These are phyloP conservation scores for Drosophila lacicola DNA, from an alignment of 2,888 invertebrate species.

Conservation along the genomic window DNA sequence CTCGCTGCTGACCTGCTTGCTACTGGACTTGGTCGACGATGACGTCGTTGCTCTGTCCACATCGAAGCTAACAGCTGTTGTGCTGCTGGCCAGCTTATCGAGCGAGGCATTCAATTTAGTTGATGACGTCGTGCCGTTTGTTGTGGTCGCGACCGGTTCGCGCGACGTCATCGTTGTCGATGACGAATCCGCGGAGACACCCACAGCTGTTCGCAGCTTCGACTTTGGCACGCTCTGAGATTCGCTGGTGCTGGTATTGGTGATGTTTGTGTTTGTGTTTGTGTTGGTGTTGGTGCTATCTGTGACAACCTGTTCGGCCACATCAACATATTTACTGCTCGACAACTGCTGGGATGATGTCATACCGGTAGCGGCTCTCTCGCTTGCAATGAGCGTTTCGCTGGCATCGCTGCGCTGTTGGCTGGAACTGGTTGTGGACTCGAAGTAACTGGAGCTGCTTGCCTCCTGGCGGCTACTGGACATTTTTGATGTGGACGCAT, in stretches of 20 bases:
- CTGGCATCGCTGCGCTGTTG: slow-evolving; percentile 51
- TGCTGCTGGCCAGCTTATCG: slow-evolving; percentile 48
- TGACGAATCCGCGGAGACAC: slow-evolving; percentile 47
- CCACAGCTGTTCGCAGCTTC: slow-evolving; percentile 53
- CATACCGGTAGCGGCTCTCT: slow-evolving; percentile 79
- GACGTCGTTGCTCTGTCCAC: slow-evolving; percentile 39
- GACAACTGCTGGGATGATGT: slow-evolving; percentile 75
- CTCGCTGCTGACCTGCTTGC: slow-evolving; percentile 53
- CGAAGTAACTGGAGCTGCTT: slow-evolving; percentile 64
- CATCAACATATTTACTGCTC: slow-evolving; percentile 57
- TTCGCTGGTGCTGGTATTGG: slow-evolving; percentile 52
- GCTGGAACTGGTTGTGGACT: slow-evolving; percentile 72
- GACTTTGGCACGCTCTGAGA: slow-evolving; percentile 75
- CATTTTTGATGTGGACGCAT: slow-evolving; percentile 61
- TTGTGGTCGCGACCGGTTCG: slow-evolving; percentile 67
- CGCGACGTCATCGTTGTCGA: slow-evolving; percentile 66
- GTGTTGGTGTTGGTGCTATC: slow-evolving; percentile 43
- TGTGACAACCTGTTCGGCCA: slow-evolving; percentile 71
- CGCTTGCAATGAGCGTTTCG: slow-evolving; percentile 71
- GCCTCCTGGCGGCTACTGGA: slow-evolving; percentile 54
- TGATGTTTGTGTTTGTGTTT: slow-evolving; percentile 34
- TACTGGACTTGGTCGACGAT: slow-evolving; percentile 20
- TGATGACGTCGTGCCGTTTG: slow-evolving; percentile 61
- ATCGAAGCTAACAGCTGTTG: slow-evolving; percentile 45
- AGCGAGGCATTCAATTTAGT: slow-evolving; percentile 20